phyloP scores from a whole-genome alignment of 2,888 invertebrate species.

The Netelia virgata region DNA sequence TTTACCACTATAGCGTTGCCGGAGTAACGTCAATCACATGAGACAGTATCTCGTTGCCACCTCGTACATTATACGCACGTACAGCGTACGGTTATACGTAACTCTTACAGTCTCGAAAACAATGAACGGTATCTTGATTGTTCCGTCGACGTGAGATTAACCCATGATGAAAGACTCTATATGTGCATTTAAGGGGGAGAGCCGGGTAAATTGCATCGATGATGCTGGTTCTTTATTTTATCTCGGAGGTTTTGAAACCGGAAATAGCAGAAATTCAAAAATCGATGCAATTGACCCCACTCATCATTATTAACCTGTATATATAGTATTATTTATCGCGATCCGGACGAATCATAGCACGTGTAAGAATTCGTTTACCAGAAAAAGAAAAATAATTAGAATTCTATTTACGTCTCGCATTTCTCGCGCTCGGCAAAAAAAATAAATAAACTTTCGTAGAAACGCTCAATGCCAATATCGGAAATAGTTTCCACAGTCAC shows the following conservation, averaged over 20 bases:
- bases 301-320: neutral
- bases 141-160: constrained; percentile 21
- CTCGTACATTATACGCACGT: constrained; percentile 8
- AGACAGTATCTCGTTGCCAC: constrained; percentile 56
- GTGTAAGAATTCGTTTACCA: neutral
- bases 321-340: neutral
- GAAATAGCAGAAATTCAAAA: no score
- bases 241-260: no score
- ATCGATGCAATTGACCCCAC: no score
- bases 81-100: constrained; percentile 24
- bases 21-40: constrained; percentile 53
- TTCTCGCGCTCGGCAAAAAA: no score
- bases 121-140: constrained; percentile 45
- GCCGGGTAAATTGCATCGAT: no score
- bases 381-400: neutral
- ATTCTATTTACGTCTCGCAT: neutral
- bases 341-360: neutral
- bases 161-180: constrained; percentile 7
- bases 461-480: neutral
- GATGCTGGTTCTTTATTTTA: no score
- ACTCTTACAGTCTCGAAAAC: constrained; percentile 47
- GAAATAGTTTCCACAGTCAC: neutral
- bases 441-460: neutral
- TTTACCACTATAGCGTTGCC: constrained; percentile 51
- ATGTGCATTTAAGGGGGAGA: neutral